Evolutionary conservation across 2,797 vertebrate species (phyloP).

Genomic region (Enteromius anoplus): DNA sequence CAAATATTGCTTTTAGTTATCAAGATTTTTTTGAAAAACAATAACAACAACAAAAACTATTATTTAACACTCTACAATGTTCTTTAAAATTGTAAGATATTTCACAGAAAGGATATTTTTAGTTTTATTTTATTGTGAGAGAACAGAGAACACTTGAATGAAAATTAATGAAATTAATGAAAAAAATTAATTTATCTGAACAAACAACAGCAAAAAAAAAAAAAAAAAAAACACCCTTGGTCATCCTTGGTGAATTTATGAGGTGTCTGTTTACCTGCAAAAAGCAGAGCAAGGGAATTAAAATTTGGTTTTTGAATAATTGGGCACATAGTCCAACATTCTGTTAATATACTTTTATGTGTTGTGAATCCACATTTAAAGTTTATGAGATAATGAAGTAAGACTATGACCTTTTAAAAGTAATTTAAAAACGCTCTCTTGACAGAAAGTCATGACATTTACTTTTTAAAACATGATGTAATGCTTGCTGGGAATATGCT

Average conservation of each 20-base stretch:
- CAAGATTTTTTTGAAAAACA: background rate
- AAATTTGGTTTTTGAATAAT: background rate
- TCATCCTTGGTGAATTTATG: conserved; percentile 22
- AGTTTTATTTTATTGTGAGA: conserved; percentile 15
- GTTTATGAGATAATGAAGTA: background rate
- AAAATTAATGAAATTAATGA: background rate
- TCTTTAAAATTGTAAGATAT: background rate
- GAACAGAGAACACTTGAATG: background rate
- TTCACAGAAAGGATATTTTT: background rate
- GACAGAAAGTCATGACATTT: background rate
- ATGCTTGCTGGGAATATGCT: background rate
- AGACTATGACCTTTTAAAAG: conserved; percentile 12
- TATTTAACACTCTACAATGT: background rate
- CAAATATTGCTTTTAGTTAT: background rate
- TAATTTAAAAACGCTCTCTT: background rate
- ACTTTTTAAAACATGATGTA: background rate
- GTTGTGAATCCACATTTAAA: background rate
- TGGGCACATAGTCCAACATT: background rate
- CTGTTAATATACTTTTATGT: background rate
- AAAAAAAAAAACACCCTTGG: background rate
- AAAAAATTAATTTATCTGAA: background rate
- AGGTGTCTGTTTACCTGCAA: conserved; percentile 31
- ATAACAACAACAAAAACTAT: background rate
- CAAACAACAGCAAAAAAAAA: background rate
- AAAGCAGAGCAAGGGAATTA: background rate